Evolutionary conservation across 2,888 invertebrate genomes (phyloP), one percentile per base, ranked within the genome.

Genomic region (Protophormia terraenovae): DNA sequence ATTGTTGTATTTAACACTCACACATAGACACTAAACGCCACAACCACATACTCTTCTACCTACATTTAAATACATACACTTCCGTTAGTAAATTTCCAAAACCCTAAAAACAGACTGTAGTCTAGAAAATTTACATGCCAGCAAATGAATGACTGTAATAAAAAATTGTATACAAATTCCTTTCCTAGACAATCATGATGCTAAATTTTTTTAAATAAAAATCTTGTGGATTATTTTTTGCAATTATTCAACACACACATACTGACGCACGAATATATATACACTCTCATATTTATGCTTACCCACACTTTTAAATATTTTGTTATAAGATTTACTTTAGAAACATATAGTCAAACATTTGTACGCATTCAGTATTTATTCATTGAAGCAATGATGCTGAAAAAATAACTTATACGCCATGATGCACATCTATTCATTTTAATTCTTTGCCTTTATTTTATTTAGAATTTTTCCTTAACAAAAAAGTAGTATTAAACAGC

Each of bases 321-420:
- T 58, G 41, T 38, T 81, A 32, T 53, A 76, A 62, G 55, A 76
- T 69, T 69, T 71, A 53, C 16, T 22, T 64, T 24, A 35, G 12
- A 24, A 41, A 58, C 47, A 72, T 1, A 14, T 12, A 14, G 12
- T 32, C n/a, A 45, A 45, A 27, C 24, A 27, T 27, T 47, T n/a
- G 12, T 53, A 62, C 32, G 50, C 55, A 62, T 24, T 72, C 73
- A 47, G 19, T 29, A 41, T 75, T 60, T 67, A 69, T 69, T 60
- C 69, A 85, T 86, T 78, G 50, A 78, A 78, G 86, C 84, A 84
- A 84, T 87, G 81, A 84, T 84, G 86, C 81, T 86, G 83, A 86
- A 87, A 79, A 87, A 86, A 76, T 87, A 86, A 75, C 86, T 87
- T 87, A 83, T 81, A 79, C 83, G 73, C 78, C 76, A 81, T 73